Base-by-base conservation (phyloP, 2,797 vertebrate genomes). In the Denticeps clupeoides region DNA sequence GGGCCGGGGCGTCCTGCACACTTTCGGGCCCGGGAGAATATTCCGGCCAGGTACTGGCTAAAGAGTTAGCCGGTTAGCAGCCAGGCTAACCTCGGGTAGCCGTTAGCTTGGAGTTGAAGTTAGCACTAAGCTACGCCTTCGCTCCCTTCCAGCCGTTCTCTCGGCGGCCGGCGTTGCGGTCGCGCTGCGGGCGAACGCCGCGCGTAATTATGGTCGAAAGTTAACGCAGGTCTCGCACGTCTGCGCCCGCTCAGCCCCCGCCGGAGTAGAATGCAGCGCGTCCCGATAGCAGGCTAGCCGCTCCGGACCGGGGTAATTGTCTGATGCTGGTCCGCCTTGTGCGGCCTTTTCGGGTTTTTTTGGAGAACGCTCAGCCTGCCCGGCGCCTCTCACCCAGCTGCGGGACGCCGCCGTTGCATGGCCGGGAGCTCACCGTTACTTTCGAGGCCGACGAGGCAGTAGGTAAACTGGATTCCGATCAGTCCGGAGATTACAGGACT, bases 321-420 rank as follows among this genome's bases (percentile, higher is more conserved):
- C 70, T 45, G 32, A 47, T 55, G 65, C 61, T 56, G 58, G 53
- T 59, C 63, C 65, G 33, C 53, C 53, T 64, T 27, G 18, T 45
- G 69, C 71, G 78, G 77, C 77, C 78, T 78, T 70, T 49, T 41
- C 56, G 63, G 64, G 55, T 51, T 55, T 26, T 44, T 49, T 41
- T 55, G 57, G 32, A 10, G 35, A 38, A 45, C 26, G 18, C 47
- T 49, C 44, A 3, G n/a, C 32, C 60, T 65, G 64, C 63, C 68
- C 66, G 49, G 63, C 53, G 56, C 16, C 37, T 56, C 55, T 43
- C 55, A 45, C 43, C 22, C 2, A 46, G 24, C 7, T 41, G 33
- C 23, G 53, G 65, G 69, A 65, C 27, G 65, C 49, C 5, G 23
- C 53, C 6, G 6, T 37, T 45, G 11, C 33, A 46, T 41, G 51